A percentile compares a stretch with the other conserved stretches of the same genome.
These are phyloP conservation scores for Hydropsyche betteni DNA, from an alignment of 2,888 invertebrate species.

Conservation along the genomic window DNA sequence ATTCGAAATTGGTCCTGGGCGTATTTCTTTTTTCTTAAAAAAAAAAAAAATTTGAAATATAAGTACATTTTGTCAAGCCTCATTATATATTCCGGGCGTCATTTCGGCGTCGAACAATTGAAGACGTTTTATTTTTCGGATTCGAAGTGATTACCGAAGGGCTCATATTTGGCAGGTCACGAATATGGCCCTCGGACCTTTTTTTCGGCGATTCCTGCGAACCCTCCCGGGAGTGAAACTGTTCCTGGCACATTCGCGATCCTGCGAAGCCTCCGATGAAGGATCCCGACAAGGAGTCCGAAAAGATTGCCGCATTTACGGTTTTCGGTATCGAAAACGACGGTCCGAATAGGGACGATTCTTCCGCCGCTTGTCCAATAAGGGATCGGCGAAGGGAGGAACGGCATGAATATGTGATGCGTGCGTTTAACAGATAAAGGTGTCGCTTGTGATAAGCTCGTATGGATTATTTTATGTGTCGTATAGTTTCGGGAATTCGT, in stretches of 20 bases:
- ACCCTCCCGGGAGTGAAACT: slow-evolving; percentile 38
- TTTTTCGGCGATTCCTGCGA: background rate
- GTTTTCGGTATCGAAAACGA: slow-evolving; percentile 17
- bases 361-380: background rate
- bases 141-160: slow-evolving; percentile 31
- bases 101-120: background rate
- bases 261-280: slow-evolving; percentile 22
- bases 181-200: background rate
- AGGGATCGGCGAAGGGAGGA: too few species aligned
- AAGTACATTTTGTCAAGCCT: background rate
- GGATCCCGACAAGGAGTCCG: slow-evolving; percentile 23
- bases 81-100: slow-evolving; percentile 5
- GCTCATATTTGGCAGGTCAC: slow-evolving; percentile 47
- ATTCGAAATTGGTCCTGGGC: too few species aligned
- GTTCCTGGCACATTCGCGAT: slow-evolving; percentile 33
- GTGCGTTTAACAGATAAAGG: too few species aligned
- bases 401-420: too few species aligned
- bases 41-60: background rate
- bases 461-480: too few species aligned
- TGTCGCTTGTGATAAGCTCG: too few species aligned
- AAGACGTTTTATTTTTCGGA: slow-evolving; percentile 32
- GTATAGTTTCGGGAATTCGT: too few species aligned
- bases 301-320: slow-evolving; percentile 27
- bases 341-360: background rate
- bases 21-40: background rate